phyloP scores from a whole-genome alignment of 1,140 invertebrate species.

The Gryllus bimaculatus region DNA sequence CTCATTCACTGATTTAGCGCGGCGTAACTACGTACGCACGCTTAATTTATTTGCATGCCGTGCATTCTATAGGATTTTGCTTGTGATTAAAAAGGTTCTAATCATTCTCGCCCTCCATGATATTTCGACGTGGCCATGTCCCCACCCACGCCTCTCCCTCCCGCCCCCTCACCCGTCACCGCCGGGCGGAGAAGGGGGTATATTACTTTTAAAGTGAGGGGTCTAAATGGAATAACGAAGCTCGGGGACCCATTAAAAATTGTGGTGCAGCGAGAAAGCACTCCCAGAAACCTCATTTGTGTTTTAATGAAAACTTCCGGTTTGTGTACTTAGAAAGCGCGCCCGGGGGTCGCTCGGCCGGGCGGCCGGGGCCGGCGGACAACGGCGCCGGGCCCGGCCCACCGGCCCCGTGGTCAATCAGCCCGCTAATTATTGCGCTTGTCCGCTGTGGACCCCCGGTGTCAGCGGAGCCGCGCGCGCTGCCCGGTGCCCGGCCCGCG shows the following conservation, averaged over 20 bases:
- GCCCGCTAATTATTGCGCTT: no score
- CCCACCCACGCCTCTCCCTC: no score
- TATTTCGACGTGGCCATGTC: not conserved
- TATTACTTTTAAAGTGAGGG: not conserved
- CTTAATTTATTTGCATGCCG: not conserved
- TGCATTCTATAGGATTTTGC: constrained; percentile 1
- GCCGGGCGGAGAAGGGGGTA: not conserved
- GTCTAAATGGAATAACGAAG: not conserved
- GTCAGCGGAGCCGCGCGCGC: no score
- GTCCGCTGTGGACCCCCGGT: no score
- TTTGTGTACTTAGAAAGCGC: not conserved
- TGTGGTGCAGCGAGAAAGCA: not conserved
- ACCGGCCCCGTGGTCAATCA: no score
- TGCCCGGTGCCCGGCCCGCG: no score
- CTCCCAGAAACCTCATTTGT: constrained; percentile 3
- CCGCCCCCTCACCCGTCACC: no score
- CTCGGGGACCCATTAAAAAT: not conserved
- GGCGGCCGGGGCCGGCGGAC: no score
- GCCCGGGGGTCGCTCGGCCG: no score
- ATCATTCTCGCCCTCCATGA: not conserved
- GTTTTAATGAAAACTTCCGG: constrained; percentile 4
- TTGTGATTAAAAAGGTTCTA: constrained; percentile 5
- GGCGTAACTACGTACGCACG: not conserved
- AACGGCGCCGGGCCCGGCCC: no score
- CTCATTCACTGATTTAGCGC: not conserved